A percentile compares a stretch with the other conserved stretches of the same genome.
Conservation (phyloP, 1,140 invertebrate genomes). For the Ylistrum balloti region DNA sequence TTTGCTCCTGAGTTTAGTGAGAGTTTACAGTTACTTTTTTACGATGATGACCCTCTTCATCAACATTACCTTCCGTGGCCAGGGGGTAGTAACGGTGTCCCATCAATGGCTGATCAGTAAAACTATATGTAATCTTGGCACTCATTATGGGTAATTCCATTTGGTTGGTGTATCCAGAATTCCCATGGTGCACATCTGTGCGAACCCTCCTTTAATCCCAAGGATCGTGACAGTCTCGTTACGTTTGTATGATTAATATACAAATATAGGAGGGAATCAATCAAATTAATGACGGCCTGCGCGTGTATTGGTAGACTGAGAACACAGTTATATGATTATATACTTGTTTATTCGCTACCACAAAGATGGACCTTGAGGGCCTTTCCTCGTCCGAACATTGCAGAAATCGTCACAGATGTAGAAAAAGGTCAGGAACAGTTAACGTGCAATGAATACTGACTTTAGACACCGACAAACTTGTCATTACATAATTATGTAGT, state of each 20-base stretch:
- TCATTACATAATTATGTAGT: too few species aligned
- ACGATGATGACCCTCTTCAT: not conserved
- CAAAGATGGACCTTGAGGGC: not conserved
- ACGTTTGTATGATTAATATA: constrained; percentile 8
- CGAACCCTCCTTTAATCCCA: not conserved
- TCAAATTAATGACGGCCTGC: constrained; percentile 5
- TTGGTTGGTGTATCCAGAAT: not conserved
- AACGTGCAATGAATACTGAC: too few species aligned
- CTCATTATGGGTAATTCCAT: not conserved
- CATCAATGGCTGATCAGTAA: not conserved
- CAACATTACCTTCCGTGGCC: not conserved
- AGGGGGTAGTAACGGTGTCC: not conserved
- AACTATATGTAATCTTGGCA: not conserved
- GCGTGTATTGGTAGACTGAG: not conserved
- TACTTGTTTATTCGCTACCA: not conserved
- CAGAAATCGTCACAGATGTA: not conserved
- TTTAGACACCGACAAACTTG: too few species aligned
- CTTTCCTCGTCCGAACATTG: not conserved
- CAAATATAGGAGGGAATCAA: constrained; percentile 18
- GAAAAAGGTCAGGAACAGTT: too few species aligned
- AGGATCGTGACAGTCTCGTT: not conserved
- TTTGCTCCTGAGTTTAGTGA: not conserved
- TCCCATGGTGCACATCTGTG: constrained; percentile 6
- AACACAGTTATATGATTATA: not conserved
- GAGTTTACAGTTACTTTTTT: not conserved